Conservation (phyloP, 1,140 invertebrate species). For the Eupristina koningsbergeri region DNA sequence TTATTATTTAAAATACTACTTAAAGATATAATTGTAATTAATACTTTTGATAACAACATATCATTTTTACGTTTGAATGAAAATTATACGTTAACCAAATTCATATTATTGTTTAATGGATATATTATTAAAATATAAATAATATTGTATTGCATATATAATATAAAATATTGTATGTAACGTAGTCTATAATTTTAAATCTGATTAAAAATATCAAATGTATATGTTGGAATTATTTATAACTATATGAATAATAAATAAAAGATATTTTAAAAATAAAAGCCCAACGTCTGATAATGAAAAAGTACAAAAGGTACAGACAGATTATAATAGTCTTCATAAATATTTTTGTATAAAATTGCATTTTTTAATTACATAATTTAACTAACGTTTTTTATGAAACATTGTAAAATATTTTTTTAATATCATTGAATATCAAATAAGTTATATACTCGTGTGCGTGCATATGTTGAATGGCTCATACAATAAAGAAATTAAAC, state of each 20-base stretch:
- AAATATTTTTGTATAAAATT: not conserved
- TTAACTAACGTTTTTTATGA: no score
- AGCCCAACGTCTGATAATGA: conserved; percentile 15
- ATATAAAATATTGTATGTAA: not conserved
- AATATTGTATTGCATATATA: not conserved
- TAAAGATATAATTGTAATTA: no score
- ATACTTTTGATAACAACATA: no score
- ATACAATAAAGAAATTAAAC: not conserved
- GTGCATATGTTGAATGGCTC: not conserved
- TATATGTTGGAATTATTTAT: not conserved
- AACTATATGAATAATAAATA: not conserved
- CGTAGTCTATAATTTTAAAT: not conserved
- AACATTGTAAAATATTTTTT: not conserved
- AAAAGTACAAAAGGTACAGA: not conserved
- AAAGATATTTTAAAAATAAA: not conserved
- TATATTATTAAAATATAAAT: not conserved
- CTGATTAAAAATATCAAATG: not conserved
- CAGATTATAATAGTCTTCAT: not conserved
- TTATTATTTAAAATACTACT: no score
- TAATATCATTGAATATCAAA: not conserved
- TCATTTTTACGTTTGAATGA: no score
- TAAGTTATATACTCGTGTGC: not conserved
- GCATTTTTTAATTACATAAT: no score
- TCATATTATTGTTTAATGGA: not conserved
- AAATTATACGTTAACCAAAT: no score